Evolutionary conservation across 2,113 vertebrate species (phyloP), one percentile per base, ranked within the genome.

Genomic region (Murina feae): DNA sequence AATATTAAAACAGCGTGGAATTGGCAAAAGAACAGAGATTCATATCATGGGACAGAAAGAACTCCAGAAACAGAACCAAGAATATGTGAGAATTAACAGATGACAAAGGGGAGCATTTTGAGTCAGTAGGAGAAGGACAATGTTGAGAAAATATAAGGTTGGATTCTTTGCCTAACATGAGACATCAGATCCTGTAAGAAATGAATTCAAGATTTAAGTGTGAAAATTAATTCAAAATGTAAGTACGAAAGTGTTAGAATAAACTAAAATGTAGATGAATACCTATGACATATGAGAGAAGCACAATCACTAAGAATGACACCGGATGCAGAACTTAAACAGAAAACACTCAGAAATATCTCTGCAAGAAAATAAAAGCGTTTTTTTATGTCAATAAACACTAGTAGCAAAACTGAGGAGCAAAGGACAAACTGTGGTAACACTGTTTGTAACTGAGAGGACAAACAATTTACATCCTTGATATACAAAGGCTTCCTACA

Each of bases 1-100:
- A 96, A 96, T 91, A 97, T 96, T 96, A 96, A 96, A 97, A 95
- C 75, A 96, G 92, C 25, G 80, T 96, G 90, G 90, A 84, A 94
- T 75, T 95, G 89, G 93, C 93, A 81, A 93, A 80, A 90, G 94
- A 94, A 95, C 58, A 97, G 30, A 96, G 95, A 93, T 94, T 75
- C 74, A 25, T 93, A 96, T 91, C 95, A 94, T 65, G 76, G 66
- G 83, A 87, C 58, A 97, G 75, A 94, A 92, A 63, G 68, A 91
- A 80, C 66, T 94, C 75, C 66, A 94, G 84, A 96, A 95, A 90
- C 81, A 93, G 81, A 94, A 63, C 80, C 53, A 84, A 90, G 63
- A 93, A 30, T 63, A 89, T 88, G 47, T 49, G 60, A 87, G 85
- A 90, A 82, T 89, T 86, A 88, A 80, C 53, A 63, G 69, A 83